Evolutionary conservation across 1,140 invertebrate genomes (phyloP).

Genomic region (Delia radicum): DNA sequence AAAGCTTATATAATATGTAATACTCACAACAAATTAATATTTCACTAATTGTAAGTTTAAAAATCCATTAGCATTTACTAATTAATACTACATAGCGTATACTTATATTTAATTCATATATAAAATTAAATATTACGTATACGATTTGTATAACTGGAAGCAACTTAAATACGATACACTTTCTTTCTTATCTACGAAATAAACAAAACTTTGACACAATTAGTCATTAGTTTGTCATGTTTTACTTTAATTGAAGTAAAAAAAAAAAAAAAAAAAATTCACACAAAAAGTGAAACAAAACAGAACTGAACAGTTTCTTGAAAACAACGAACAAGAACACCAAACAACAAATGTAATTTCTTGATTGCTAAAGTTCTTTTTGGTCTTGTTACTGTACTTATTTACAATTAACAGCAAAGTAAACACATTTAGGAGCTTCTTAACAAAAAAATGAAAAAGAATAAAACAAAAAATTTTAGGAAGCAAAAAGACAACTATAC

Average conservation of each 20-base stretch:
- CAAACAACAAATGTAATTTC: not conserved
- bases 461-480: not conserved
- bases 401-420: not conserved
- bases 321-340: not conserved
- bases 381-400: not conserved
- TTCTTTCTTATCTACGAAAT: too few relatives aligned
- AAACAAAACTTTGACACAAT: not conserved
- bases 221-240: not conserved
- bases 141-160: too few relatives aligned
- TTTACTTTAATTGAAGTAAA: not conserved
- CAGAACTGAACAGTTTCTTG: not conserved
- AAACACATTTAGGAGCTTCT: not conserved
- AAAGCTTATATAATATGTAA: too few relatives aligned
- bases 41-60: too few relatives aligned
- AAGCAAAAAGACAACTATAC: not conserved
- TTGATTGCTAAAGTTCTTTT: not conserved
- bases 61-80: too few relatives aligned
- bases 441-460: not conserved
- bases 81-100: too few relatives aligned
- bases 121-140: too few relatives aligned
- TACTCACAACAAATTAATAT: too few relatives aligned
- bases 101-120: too few relatives aligned
- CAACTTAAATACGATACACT: too few relatives aligned
- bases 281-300: not conserved
- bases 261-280: not conserved